These are phyloP conservation scores for Rhogogaster chlorosoma DNA, from an alignment of 2,888 invertebrate genomes.

Conservation along the genomic window DNA sequence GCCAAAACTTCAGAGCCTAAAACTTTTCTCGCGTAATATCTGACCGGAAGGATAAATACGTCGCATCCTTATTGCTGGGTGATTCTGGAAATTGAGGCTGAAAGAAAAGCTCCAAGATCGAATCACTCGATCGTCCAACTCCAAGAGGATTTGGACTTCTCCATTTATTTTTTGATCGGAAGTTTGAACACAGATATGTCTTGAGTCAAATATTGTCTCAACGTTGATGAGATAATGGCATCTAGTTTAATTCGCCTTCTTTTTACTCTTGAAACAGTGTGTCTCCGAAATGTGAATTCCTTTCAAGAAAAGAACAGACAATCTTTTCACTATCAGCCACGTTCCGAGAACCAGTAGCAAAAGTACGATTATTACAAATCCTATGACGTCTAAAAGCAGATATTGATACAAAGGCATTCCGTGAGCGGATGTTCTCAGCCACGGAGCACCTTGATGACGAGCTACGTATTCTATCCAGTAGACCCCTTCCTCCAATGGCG, in stretches of 20 bases:
- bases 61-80: background rate
- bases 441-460: constrained; percentile 80
- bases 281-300: background rate
- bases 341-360: constrained; percentile 33
- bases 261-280: background rate
- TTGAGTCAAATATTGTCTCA: background rate
- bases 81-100: background rate
- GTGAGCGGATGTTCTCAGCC: constrained; percentile 79
- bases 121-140: background rate
- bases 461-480: constrained; percentile 85
- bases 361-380: constrained; percentile 37
- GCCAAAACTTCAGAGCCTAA: background rate
- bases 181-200: background rate
- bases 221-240: background rate
- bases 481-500: constrained; percentile 81
- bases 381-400: constrained; percentile 61
- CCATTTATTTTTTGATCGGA: background rate
- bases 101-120: background rate
- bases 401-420: constrained; percentile 78
- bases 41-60: background rate
- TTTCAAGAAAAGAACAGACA: background rate
- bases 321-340: constrained; percentile 16
- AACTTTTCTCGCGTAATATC: background rate
- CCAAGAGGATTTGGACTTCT: background rate
- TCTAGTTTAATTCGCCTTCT: background rate